These are phyloP conservation scores for Eilema caniola DNA, from an alignment of 2,888 invertebrate species.

Conservation along the genomic window DNA sequence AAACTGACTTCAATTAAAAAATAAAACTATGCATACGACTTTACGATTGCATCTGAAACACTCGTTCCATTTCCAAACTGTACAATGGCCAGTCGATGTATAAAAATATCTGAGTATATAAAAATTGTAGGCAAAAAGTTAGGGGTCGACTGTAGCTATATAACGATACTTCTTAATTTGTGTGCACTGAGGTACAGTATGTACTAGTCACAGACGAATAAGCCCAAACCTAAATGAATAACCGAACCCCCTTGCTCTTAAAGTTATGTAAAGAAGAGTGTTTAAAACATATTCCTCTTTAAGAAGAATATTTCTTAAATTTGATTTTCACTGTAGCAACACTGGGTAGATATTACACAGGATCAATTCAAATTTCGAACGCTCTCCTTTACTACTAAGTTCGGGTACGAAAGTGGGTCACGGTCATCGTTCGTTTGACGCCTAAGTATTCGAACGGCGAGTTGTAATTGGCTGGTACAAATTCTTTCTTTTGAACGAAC, in stretches of 20 bases:
- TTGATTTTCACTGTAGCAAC: not conserved
- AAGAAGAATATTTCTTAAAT: not conserved
- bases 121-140: slow-evolving; percentile 55
- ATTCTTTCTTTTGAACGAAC: not conserved
- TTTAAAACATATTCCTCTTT: not conserved
- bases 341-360: slow-evolving; percentile 1
- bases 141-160: slow-evolving; percentile 49
- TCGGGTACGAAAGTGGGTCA: slow-evolving; percentile 4
- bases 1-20: slow-evolving; percentile 23
- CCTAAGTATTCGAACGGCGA: not conserved
- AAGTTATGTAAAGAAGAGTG: not conserved
- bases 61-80: slow-evolving; percentile 36
- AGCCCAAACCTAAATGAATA: not conserved
- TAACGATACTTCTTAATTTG: slow-evolving; percentile 27
- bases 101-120: slow-evolving; percentile 62
- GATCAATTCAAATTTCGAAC: not conserved
- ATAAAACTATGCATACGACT: slow-evolving; percentile 12
- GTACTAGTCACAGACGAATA: slow-evolving; percentile 13
- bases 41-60: slow-evolving; percentile 34
- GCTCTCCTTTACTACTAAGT: slow-evolving; percentile 1
- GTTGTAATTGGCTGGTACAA: not conserved
- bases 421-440: not conserved
- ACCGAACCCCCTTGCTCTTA: not conserved
- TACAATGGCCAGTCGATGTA: slow-evolving; percentile 53
- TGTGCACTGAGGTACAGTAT: slow-evolving; percentile 36